Conservation (phyloP, 2,113 vertebrate genomes). For the Passer domesticus region DNA sequence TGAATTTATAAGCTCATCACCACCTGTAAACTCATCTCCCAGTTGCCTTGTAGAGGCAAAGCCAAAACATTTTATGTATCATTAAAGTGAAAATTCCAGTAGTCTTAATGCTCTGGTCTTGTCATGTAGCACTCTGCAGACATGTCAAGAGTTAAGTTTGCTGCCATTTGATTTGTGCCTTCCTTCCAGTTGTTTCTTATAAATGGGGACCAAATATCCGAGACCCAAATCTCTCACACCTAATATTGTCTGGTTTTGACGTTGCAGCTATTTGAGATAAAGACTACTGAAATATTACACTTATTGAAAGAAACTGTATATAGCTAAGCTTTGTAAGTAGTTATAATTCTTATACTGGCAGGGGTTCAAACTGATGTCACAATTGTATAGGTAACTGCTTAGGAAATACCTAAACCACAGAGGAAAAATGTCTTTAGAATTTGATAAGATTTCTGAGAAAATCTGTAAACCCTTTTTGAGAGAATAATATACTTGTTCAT, state of each 20-base stretch:
- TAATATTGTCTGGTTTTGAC: slow-evolving; percentile 12
- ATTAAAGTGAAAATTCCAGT: slow-evolving; percentile 44
- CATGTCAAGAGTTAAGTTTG: slow-evolving; percentile 14
- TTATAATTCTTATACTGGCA: neutral
- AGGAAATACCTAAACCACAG: neutral
- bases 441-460: neutral
- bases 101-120: neutral
- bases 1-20: slow-evolving; percentile 57
- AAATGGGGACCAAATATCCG: neutral
- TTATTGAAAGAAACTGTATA: neutral
- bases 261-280: neutral
- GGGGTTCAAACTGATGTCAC: neutral
- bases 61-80: slow-evolving; percentile 33
- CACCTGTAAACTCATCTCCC: slow-evolving; percentile 63
- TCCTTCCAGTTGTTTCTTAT: slow-evolving; percentile 10
- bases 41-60: slow-evolving; percentile 60
- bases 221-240: neutral
- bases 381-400: neutral
- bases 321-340: neutral
- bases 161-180: slow-evolving; percentile 17
- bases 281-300: neutral
- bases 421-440: neutral
- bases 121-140: slow-evolving; percentile 15
- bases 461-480: neutral
- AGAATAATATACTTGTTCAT: neutral